These are phyloP conservation scores for Sebastes dallii DNA, from an alignment of 2,797 vertebrate genomes.

Conservation along the genomic window DNA sequence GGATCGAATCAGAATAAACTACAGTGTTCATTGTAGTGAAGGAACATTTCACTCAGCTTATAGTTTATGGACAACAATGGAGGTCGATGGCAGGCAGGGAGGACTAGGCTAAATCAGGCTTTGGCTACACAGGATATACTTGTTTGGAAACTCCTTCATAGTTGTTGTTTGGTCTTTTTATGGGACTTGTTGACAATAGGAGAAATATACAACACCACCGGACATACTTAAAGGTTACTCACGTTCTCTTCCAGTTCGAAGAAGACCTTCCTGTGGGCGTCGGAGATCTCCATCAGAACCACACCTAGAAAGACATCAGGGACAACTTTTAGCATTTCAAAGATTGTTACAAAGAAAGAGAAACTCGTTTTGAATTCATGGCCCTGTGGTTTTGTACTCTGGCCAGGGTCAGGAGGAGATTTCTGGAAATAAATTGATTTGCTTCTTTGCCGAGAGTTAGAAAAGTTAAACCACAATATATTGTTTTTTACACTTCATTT, in stretches of 20 bases:
- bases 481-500: background rate
- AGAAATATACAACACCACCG: background rate
- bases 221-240: slow-evolving; percentile 63
- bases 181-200: background rate
- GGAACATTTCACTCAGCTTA: background rate
- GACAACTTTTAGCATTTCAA: background rate
- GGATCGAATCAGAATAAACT: background rate
- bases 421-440: background rate
- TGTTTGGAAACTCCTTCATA: background rate
- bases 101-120: background rate
- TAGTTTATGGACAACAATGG: background rate
- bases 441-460: background rate
- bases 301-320: slow-evolving; percentile 82
- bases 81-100: background rate
- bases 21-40: background rate
- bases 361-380: background rate
- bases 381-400: background rate
- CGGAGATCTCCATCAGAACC: slow-evolving; percentile 94
- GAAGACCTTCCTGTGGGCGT: slow-evolving; percentile 89
- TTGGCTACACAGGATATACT: background rate
- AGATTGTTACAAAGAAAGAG: background rate
- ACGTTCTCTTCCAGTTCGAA: slow-evolving; percentile 92
- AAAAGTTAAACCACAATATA: background rate
- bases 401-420: background rate
- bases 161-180: background rate